These are phyloP conservation scores for Berghia stephanieae DNA, from an alignment of 1,140 invertebrate genomes.

Conservation along the genomic window DNA sequence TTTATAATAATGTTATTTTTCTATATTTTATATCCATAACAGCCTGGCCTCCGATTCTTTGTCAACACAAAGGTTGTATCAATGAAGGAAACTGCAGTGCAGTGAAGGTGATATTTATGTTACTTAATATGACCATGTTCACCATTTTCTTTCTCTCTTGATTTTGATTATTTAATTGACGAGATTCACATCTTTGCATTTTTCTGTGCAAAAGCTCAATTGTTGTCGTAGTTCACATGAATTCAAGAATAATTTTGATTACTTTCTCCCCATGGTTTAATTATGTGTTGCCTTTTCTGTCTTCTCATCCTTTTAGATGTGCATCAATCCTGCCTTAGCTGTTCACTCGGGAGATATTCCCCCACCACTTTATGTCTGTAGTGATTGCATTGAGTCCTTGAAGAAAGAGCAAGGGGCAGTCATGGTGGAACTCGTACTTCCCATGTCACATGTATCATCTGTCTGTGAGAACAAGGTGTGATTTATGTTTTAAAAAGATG, in stretches of 20 bases:
- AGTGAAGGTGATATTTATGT: constrained; percentile 79
- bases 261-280: too few relatives aligned
- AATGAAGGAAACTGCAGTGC: constrained; percentile 84
- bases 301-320: constrained; percentile 63
- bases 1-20: too few relatives aligned
- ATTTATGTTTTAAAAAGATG: too few relatives aligned
- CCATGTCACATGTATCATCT: constrained; percentile 92
- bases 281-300: neutral
- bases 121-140: too few relatives aligned
- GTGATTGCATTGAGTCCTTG: constrained; percentile 94
- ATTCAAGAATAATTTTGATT: too few relatives aligned
- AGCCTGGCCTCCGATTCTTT: constrained; percentile 70
- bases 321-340: constrained; percentile 70
- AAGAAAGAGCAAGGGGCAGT: constrained; percentile 77
- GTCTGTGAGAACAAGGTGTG: constrained; percentile 98
- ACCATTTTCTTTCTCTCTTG: too few relatives aligned
- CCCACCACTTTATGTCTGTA: constrained; percentile 94
- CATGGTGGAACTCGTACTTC: constrained; percentile 90
- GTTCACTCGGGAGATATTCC: constrained; percentile 81
- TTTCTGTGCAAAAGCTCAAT: too few relatives aligned
- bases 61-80: constrained; percentile 86
- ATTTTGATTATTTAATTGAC: too few relatives aligned
- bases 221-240: too few relatives aligned
- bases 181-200: too few relatives aligned
- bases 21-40: too few relatives aligned